These are phyloP conservation scores for Erethizon dorsatum DNA, from an alignment of 2,797 vertebrate species.

Conservation along the genomic window DNA sequence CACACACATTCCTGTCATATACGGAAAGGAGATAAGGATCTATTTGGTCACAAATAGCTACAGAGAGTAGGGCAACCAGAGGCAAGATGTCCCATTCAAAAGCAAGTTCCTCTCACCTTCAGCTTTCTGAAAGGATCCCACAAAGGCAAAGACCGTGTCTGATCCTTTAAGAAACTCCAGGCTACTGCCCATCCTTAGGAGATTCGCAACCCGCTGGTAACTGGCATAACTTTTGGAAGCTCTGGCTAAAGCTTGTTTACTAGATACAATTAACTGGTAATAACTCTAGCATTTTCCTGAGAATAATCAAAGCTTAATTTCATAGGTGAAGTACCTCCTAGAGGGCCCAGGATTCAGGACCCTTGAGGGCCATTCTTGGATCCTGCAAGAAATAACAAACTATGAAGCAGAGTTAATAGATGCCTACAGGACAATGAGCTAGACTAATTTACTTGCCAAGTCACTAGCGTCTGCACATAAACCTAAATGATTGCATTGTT, in stretches of 20 bases:
- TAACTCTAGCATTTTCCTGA: not conserved
- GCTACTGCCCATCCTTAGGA: not conserved
- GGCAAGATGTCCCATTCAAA: not conserved
- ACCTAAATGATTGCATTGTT: not conserved
- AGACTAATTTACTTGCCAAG: not conserved
- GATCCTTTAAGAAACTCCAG: not conserved
- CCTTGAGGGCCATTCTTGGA: not conserved
- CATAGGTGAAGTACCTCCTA: not conserved
- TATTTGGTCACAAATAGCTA: not conserved
- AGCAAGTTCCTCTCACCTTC: not conserved
- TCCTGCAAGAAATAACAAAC: not conserved
- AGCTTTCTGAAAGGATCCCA: not conserved
- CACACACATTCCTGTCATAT: not conserved
- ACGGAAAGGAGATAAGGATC: not conserved
- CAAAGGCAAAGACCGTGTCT: not conserved
- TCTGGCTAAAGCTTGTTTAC: not conserved
- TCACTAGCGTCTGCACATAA: not conserved
- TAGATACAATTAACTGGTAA: not conserved
- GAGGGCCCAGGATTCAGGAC: not conserved
- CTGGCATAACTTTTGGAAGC: not conserved
- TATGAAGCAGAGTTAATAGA: not conserved
- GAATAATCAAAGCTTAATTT: conserved; percentile 9
- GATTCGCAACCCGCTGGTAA: not conserved
- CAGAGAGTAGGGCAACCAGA: not conserved
- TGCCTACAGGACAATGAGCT: not conserved